Evolutionary conservation across 2,113 vertebrate genomes (phyloP), one percentile per base, ranked within the genome.

Genomic region (Saguinus midas): DNA sequence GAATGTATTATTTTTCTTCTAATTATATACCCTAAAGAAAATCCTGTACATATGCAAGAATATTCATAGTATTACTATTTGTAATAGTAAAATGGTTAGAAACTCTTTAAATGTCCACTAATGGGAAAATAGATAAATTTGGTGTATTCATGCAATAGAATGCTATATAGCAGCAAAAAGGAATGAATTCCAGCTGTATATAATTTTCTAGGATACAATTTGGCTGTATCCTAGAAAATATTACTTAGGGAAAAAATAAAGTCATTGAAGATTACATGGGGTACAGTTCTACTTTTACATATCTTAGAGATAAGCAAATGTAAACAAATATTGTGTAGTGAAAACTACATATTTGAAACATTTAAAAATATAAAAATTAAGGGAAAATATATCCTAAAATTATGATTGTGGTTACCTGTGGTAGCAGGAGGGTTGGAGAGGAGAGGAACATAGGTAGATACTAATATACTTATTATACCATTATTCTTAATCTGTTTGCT

Each of bases 231-330:
- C 61, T 58, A 58, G 43, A 83, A 96, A 90, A 93, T 90, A 90
- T 29, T 84, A 48, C 70, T 92, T 70, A 76, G 35, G 55, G 48
- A 85, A 76, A 96, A 72, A n/a, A 37, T 76, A 6, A 75, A 37
- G 68, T 68, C 21, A 58, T 45, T 92, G 32, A 87, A 35, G n/a
- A 87, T 37, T 85, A 57, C 12, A 29, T 66, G 8, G 35, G 64
- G 1, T 73, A 23, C 32, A 90, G 85, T 50, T 96, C 4, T 80
- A 87, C 48, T 95, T 92, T 85, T 66, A 93, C 79, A 27, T 95
- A 55, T 68, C 35, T 70, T 40, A 91, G 18, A 93, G 75, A 82
- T 73, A 78, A 95, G 18, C 21, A 57, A 93, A 89, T 86, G 4
- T 23, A 52, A 76, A 43, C 6, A 64, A 64, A 43, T 23, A 91